Base-by-base conservation (phyloP, 1,140 invertebrate genomes). In the Chymomyza costata region DNA sequence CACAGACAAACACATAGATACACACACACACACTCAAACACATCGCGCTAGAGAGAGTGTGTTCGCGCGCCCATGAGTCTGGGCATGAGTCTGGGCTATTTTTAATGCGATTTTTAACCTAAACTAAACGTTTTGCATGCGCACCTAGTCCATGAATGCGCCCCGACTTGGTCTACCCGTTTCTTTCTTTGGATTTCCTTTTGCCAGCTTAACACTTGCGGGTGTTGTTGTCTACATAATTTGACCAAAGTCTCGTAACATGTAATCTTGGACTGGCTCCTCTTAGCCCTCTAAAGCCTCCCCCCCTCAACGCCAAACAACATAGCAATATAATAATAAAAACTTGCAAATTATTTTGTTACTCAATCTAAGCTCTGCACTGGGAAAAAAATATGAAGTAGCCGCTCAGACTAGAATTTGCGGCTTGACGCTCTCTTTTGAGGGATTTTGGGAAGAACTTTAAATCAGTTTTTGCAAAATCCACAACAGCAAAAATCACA, bases 151-250 rank as follows among this genome's bases (percentile, higher is more conserved):
- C n/a, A n/a, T n/a, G n/a, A n/a, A n/a, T 38, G 6, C n/a, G 18
- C 50, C 55, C 44, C 35, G 16, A 38, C 38, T n/a, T n/a, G n/a
- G n/a, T n/a, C n/a, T n/a, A n/a, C n/a, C n/a, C 13, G n/a, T 34
- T 34, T 34, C 53, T 53, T 15, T 18, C 44, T 39, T 64, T 70
- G 44, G 39, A 54, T 62, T 73, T 66, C 50, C 35, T 70, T 65
- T 80, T 65, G 61, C 63, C 73, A 73, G 73, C 73, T 80, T 80
- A 81, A 80, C 74, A 80, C 73, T 80, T 80, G 73, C 73, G 73
- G 73, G 73, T 80, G 73, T 80, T 80, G 60, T 67, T 65, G 73
- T 53, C 73, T 71, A 69, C 71, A 76, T 67, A 74, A 76, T 74
- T 76, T 76, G 50, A 53, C 25, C 46, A 5, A 10, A 30, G 38